Evolutionary conservation across 2,888 invertebrate genomes (phyloP).

Genomic region (Lycophotia porphyrea): DNA sequence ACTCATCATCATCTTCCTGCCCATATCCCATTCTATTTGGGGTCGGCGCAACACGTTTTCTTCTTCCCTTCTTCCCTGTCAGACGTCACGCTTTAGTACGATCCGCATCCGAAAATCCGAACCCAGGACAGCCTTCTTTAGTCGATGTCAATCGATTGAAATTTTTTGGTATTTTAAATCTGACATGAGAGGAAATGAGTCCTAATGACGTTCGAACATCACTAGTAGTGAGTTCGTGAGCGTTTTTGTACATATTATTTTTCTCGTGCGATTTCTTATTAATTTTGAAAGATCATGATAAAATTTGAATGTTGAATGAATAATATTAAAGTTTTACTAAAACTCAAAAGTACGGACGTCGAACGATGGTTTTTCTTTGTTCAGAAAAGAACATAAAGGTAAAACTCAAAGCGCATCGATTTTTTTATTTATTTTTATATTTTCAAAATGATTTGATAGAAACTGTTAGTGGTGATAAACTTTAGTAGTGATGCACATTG

Average conservation of each 20-base stretch:
- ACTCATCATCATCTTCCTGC: no score
- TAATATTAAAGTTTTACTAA: constrained; percentile 12
- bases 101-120: neutral
- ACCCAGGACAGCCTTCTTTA: neutral
- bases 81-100: no score
- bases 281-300: constrained; percentile 20
- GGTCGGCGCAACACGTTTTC: no score
- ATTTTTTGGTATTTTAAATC: neutral
- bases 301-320: constrained; percentile 47
- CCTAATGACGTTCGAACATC: constrained; percentile 27
- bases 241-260: constrained; percentile 53
- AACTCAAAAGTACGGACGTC: constrained; percentile 21
- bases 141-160: neutral
- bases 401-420: constrained; percentile 69
- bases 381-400: constrained; percentile 72
- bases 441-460: constrained; percentile 14
- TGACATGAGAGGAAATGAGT: constrained; percentile 12
- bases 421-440: constrained; percentile 65
- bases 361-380: constrained; percentile 74
- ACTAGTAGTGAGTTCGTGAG: constrained; percentile 53
- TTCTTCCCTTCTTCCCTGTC: no score
- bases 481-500: neutral
- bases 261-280: constrained; percentile 38
- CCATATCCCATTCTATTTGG: no score
- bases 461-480: neutral